Evolutionary conservation across 2,797 vertebrate species (phyloP).

Genomic region (Gadopsis marmoratus): DNA sequence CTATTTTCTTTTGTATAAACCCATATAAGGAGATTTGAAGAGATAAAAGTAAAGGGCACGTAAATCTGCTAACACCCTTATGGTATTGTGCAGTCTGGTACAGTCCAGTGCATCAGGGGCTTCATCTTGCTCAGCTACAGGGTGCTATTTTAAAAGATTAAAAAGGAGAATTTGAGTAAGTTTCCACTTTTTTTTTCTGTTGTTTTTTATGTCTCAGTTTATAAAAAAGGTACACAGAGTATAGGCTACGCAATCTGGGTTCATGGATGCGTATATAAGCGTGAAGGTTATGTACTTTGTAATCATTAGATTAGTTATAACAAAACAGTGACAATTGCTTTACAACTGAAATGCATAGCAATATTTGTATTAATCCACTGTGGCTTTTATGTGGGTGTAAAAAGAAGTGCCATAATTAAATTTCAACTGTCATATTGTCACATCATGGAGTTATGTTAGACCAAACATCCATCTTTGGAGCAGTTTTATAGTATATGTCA

Average conservation of each 20-base stretch:
- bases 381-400: not conserved
- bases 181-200: not conserved
- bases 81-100: slow-evolving; percentile 60
- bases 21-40: slow-evolving; percentile 83
- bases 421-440: not conserved
- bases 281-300: not conserved
- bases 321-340: not conserved
- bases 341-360: not conserved
- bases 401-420: not conserved
- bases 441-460: not conserved
- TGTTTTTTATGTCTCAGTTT: not conserved
- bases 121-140: slow-evolving; percentile 4
- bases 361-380: not conserved
- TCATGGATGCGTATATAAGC: not conserved
- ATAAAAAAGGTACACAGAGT: not conserved
- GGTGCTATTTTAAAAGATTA: slow-evolving; percentile 1
- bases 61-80: slow-evolving; percentile 76
- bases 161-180: not conserved
- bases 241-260: not conserved
- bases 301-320: not conserved
- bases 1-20: slow-evolving; percentile 76
- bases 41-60: slow-evolving; percentile 80
- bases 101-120: slow-evolving; percentile 32
- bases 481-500: not conserved
- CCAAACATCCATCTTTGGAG: not conserved